Evolutionary conservation across 2,113 vertebrate species (phyloP), one percentile per base, ranked within the genome.

Genomic region (Chaetodon auriga): DNA sequence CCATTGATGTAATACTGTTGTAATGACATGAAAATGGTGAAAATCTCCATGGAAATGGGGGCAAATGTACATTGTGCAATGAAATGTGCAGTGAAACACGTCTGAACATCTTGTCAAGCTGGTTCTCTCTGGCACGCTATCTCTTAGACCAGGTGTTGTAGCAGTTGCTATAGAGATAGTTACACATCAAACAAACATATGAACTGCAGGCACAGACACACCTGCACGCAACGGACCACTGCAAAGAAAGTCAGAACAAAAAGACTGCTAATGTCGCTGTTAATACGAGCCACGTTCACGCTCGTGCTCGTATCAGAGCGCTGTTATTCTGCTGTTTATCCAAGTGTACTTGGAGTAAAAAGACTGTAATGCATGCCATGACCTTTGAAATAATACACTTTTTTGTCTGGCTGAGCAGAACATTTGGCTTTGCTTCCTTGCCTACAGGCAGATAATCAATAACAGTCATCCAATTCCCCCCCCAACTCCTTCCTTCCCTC

Each of bases 311-410:
- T 48, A 43, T 77, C 83, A 23, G 38, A 16, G 62, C 7, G 43
- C 64, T 60, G 76, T 79, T 80, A 61, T 83, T 70, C 70, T 6
- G 76, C 79, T 89, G 90, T 92, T 95, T 94, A 92, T 90, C 89
- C 45, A 60, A 82, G 84, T 75, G 62, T 48, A 82, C 78, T 70
- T 30, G 51, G 70, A 80, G 84, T 84, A 88, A 92, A 94, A 87
- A 81, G 81, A 78, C 77, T 83, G 84, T 93, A 94, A 95, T 93
- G 87, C 92, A 93, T 84, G 87, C 89, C 84, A 58, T 89, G 94
- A 95, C 94, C 95, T 95, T 95, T 95, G 88, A 94, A 95, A 95
- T 94, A 94, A 95, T 93, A 93, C 81, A 89, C 92, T 94, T 95
- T 94, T 94, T 94, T 92, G 91, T 94, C 91, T 92, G 81, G 84